phyloP scores from a whole-genome alignment of 2,888 invertebrate genomes.

The Chalcosyrphus nemorum region DNA sequence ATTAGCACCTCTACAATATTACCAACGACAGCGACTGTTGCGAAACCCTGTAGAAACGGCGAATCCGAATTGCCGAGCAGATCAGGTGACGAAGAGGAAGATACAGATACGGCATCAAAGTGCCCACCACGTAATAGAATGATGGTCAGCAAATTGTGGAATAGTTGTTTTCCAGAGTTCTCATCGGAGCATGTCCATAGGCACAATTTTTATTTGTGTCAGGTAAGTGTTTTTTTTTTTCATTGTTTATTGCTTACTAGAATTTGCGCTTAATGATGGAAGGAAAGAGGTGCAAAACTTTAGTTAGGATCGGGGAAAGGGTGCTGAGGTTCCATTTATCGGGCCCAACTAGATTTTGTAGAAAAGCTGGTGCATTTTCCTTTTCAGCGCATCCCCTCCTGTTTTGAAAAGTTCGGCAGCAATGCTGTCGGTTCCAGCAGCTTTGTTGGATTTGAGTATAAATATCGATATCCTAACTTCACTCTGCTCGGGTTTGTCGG shows the following conservation, averaged over 20 bases:
- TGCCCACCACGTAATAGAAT: conserved; percentile 80
- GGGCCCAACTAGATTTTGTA: too few relatives aligned
- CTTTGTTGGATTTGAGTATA: too few relatives aligned
- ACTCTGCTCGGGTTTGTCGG: too few relatives aligned
- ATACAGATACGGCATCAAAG: conserved; percentile 77
- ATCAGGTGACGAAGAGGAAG: conserved; percentile 79
- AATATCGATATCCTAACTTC: too few relatives aligned
- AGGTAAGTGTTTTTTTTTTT: conserved; percentile 76
- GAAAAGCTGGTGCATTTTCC: too few relatives aligned
- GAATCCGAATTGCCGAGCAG: conserved; percentile 46
- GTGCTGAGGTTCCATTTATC: too few relatives aligned
- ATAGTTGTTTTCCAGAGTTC: conserved; percentile 82
- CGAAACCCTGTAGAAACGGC: conserved; percentile 52
- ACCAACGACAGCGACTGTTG: conserved; percentile 74
- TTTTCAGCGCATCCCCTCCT: too few relatives aligned
- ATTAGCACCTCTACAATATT: conserved; percentile 73
- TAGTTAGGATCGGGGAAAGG: too few relatives aligned
- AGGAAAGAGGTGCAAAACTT: background rate
- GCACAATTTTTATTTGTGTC: conserved; percentile 82
- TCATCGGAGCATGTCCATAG: conserved; percentile 81
- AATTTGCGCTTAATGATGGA: too few relatives aligned
- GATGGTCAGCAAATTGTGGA: conserved; percentile 82
- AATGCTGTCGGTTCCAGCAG: too few relatives aligned
- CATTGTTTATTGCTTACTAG: too few relatives aligned
- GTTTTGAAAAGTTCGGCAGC: too few relatives aligned